These are phyloP conservation scores for Ethmia dodecea DNA, from an alignment of 2,888 invertebrate species.

Conservation along the genomic window DNA sequence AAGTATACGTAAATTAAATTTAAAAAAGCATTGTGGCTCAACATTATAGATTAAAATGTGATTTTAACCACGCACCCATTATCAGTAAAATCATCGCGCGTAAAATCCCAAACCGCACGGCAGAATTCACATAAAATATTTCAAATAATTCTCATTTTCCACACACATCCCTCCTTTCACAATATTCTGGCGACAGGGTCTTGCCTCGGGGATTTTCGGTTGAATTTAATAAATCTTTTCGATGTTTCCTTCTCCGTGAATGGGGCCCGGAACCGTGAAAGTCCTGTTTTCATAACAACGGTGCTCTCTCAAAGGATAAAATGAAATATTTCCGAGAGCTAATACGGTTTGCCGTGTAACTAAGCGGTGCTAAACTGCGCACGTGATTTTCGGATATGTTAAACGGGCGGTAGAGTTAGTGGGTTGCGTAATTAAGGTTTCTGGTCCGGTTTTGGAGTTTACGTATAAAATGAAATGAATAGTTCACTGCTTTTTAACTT, in stretches of 20 bases:
- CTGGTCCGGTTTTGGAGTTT: too few species aligned
- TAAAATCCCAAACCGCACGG: not conserved
- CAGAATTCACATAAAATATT: slow-evolving; percentile 17
- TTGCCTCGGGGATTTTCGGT: slow-evolving; percentile 26
- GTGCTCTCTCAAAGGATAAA: slow-evolving; percentile 35
- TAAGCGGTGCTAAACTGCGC: slow-evolving; percentile 31
- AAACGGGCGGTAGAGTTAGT: too few species aligned
- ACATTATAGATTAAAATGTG: too few species aligned
- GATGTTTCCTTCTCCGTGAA: slow-evolving; percentile 42
- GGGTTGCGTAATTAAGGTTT: too few species aligned
- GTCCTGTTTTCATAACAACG: slow-evolving; percentile 48
- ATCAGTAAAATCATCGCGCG: too few species aligned
- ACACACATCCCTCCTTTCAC: slow-evolving; percentile 24
- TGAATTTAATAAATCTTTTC: slow-evolving; percentile 55
- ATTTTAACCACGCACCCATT: too few species aligned
- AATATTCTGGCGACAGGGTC: slow-evolving; percentile 24
- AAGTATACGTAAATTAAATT: too few species aligned
- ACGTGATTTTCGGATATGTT: slow-evolving; percentile 24
- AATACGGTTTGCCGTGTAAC: slow-evolving; percentile 22
- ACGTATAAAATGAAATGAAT: too few species aligned
- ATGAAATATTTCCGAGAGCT: slow-evolving; percentile 37
- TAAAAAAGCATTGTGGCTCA: too few species aligned
- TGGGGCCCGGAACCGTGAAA: slow-evolving; percentile 35
- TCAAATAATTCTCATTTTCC: slow-evolving; percentile 22
- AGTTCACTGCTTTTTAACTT: too few species aligned